Percentiles rank a stretch among this genome's conserved stretches.
Conservation (phyloP, 2,888 invertebrate species). For the Vanessa cardui region DNA sequence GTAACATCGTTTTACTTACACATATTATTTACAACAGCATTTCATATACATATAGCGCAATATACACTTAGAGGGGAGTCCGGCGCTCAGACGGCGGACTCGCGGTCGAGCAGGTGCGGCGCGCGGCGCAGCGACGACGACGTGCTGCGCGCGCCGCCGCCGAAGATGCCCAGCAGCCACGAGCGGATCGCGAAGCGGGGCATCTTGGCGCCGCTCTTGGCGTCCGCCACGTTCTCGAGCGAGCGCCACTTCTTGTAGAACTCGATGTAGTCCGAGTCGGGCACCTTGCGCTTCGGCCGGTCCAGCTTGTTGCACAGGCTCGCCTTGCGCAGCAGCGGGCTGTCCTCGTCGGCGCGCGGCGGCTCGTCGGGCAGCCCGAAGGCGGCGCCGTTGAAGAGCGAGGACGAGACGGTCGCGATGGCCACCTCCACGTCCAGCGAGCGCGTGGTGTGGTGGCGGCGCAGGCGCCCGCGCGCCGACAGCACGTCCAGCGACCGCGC, state of each 20-base stretch:
- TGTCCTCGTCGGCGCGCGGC: constrained; percentile 65
- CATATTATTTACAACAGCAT: constrained; percentile 79
- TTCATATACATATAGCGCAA: constrained; percentile 69
- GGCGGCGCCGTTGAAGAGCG: constrained; percentile 73
- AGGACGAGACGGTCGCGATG: constrained; percentile 67
- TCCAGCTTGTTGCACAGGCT: constrained; percentile 68
- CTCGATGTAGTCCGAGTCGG: constrained; percentile 74
- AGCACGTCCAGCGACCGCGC: constrained; percentile 50
- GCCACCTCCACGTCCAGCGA: constrained; percentile 65
- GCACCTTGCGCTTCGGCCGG: constrained; percentile 65
- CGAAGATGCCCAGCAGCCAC: constrained; percentile 90
- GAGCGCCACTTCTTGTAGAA: constrained; percentile 90
- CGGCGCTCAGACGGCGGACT: constrained; percentile 71
- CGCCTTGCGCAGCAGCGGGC: constrained; percentile 76
- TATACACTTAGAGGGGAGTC: constrained; percentile 47
- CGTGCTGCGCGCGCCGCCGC: constrained; percentile 87
- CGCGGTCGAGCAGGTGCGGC: constrained; percentile 74
- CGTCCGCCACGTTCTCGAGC: constrained; percentile 85
- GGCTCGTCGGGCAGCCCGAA: constrained; percentile 64
- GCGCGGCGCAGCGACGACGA: constrained; percentile 73
- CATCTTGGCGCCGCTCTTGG: constrained; percentile 79
- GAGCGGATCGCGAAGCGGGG: constrained; percentile 86
- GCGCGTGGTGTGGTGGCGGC: constrained; percentile 61
- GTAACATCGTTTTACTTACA: constrained; percentile 83
- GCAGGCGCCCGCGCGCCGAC: constrained; percentile 54